These are phyloP conservation scores for Pogonomyrmex barbatus DNA, from an alignment of 1,140 invertebrate genomes.

Conservation along the genomic window DNA sequence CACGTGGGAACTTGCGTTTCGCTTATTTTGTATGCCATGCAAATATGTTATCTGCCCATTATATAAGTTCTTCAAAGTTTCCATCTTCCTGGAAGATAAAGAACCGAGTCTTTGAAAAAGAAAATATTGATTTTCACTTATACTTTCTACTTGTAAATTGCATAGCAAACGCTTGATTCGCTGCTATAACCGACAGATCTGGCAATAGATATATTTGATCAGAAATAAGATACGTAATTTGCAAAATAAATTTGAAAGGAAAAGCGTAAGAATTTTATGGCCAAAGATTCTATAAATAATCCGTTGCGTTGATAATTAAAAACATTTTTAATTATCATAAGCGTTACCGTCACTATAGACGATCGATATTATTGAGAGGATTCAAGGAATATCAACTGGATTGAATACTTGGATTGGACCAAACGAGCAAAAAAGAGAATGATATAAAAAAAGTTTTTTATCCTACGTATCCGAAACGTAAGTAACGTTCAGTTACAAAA, in stretches of 20 bases:
- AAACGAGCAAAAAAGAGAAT: not conserved
- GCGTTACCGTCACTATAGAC: not conserved
- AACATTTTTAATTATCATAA: not conserved
- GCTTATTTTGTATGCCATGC: constrained; percentile 7
- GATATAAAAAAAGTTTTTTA: not conserved
- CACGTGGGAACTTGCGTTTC: not conserved
- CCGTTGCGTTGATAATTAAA: not conserved
- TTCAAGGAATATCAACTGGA: not conserved
- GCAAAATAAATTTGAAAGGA: not conserved
- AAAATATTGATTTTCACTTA: constrained; percentile 1
- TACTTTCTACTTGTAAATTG: not conserved
- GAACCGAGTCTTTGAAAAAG: not conserved
- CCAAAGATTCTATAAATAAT: constrained; percentile 18
- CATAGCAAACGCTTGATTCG: not conserved
- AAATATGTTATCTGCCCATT: not conserved
- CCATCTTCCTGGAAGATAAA: not conserved
- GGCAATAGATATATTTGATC: not conserved
- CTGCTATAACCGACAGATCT: not conserved
- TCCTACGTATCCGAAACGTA: not conserved
- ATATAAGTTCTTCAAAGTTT: constrained; percentile 8
- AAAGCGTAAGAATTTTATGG: not conserved
- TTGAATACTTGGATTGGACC: not conserved
- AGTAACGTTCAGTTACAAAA: not conserved
- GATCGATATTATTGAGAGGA: not conserved
- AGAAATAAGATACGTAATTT: not conserved